These are phyloP conservation scores for Ametastegia equiseti DNA, from an alignment of 2,888 invertebrate species.

Conservation along the genomic window DNA sequence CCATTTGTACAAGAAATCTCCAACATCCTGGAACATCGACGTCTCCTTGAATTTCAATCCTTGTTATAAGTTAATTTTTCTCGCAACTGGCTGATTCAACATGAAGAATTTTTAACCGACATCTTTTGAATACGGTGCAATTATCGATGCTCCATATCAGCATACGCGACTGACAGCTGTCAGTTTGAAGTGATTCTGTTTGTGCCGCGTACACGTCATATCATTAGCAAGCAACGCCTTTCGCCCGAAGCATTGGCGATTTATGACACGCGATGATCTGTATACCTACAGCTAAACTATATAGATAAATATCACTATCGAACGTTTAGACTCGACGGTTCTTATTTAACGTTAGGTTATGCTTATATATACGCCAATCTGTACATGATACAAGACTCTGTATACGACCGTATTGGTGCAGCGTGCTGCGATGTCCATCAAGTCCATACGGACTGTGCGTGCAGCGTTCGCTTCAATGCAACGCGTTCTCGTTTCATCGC, in stretches of 20 bases:
- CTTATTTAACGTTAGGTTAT: background rate
- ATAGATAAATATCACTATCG: slow-evolving; percentile 19
- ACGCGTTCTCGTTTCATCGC: slow-evolving; percentile 7
- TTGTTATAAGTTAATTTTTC: background rate
- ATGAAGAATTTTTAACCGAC: background rate
- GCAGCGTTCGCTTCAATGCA: slow-evolving; percentile 5
- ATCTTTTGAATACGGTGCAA: too few species aligned
- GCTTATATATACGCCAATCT: background rate
- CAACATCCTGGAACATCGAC: background rate
- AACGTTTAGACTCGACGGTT: slow-evolving; percentile 12
- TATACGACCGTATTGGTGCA: background rate
- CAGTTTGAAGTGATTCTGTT: background rate
- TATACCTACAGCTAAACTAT: background rate
- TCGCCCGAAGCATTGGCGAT: background rate
- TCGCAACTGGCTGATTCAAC: too few species aligned
- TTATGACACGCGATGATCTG: slow-evolving; percentile 23
- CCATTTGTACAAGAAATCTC: background rate
- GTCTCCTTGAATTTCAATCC: too few species aligned
- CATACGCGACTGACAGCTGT: background rate
- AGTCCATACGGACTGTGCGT: background rate
- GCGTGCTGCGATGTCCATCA: background rate
- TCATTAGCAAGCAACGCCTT: background rate
- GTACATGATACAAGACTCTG: background rate
- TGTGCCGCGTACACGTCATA: background rate
- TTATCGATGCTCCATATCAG: slow-evolving; percentile 14